A percentile compares a stretch with the other conserved stretches of the same genome.
Conservation (phyloP, 1,140 invertebrate species). For the Drosophila gunungcola region DNA sequence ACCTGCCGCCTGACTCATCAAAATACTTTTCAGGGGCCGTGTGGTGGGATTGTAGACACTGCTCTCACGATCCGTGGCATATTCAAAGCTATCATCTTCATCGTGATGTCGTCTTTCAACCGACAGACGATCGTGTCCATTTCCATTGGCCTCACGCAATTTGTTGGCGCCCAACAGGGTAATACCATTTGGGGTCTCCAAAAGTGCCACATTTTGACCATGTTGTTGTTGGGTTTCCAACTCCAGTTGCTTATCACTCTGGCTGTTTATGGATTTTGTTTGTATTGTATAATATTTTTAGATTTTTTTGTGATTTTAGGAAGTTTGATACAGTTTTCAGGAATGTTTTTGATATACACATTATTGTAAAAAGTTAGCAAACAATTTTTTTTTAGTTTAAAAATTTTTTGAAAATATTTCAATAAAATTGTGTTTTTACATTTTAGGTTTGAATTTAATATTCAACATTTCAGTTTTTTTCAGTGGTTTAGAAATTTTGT, state of each 20-base stretch:
- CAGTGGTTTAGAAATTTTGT: background rate
- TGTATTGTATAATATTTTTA: background rate
- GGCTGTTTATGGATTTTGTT: slow-evolving; percentile 7
- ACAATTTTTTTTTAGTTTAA: too few relatives aligned
- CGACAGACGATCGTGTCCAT: slow-evolving; percentile 53
- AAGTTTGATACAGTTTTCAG: slow-evolving; percentile 1
- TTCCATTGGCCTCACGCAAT: slow-evolving; percentile 50
- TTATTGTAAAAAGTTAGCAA: too few relatives aligned
- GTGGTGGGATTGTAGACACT: slow-evolving; percentile 81
- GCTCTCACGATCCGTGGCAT: slow-evolving; percentile 80
- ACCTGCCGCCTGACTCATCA: slow-evolving; percentile 71
- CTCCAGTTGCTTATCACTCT: slow-evolving; percentile 66
- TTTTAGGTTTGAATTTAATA: background rate
- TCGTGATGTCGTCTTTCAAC: slow-evolving; percentile 62
- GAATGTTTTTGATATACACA: too few relatives aligned
- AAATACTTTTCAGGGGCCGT: slow-evolving; percentile 58
- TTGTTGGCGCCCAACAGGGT: slow-evolving; percentile 71
- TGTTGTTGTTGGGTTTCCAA: slow-evolving; percentile 47
- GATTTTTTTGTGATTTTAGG: background rate
- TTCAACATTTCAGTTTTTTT: background rate
- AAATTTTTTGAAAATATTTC: too few relatives aligned
- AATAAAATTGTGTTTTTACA: slow-evolving; percentile 10
- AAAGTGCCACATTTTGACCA: slow-evolving; percentile 74
- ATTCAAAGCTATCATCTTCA: slow-evolving; percentile 79
- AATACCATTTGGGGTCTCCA: slow-evolving; percentile 80